Base-by-base conservation (phyloP, 2,113 vertebrate genomes). In the Vicugna pacos region DNA sequence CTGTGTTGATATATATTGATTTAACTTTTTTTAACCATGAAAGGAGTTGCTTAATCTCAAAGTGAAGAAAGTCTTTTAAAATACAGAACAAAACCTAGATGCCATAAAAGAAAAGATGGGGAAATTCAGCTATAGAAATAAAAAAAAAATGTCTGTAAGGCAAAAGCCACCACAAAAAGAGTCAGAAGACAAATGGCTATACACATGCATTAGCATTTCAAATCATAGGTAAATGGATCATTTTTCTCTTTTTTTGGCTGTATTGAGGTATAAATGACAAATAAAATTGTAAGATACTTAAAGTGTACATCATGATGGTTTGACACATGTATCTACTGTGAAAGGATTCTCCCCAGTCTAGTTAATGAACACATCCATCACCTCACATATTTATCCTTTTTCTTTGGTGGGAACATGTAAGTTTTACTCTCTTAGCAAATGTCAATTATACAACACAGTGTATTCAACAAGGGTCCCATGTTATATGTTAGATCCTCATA, bases 21-120 rank as follows among this genome's bases (percentile, higher is more conserved):
- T 24, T 46, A 30, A n/a, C 2, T 92, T 22, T 72, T 58, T 85
- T 72, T 28, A 22, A 22, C 38, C 1, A 14, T 52, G 72, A 38
- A 52, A 73, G 24, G 67, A 82, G 15, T 76, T 95, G 92, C 69
- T n/a, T 67, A 60, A 86, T 52, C 14, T 50, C 67, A 54, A 81
- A 88, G 48, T 32, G 89, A 95, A 42, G 80, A 91, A 75, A 24
- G 9, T 35, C 50, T 93, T 95, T 93, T 42, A 76, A 82, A 69
- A n/a, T 88, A 93, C 28, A 76, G 42, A 76, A 62, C 30, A 58
- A 82, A 88, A 82, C 46, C 69, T 69, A 76, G 19, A 38, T 76
- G n/a, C 77, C 42, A 17, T 89, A 67, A 82, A 65, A 65, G 69
- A 90, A 76, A 83, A 46, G 79, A 73, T 35, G 46, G 73, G 62